Evolutionary conservation across 2,888 invertebrate genomes (phyloP), one percentile per base, ranked within the genome.

Genomic region (Temnothorax ravouxi): DNA sequence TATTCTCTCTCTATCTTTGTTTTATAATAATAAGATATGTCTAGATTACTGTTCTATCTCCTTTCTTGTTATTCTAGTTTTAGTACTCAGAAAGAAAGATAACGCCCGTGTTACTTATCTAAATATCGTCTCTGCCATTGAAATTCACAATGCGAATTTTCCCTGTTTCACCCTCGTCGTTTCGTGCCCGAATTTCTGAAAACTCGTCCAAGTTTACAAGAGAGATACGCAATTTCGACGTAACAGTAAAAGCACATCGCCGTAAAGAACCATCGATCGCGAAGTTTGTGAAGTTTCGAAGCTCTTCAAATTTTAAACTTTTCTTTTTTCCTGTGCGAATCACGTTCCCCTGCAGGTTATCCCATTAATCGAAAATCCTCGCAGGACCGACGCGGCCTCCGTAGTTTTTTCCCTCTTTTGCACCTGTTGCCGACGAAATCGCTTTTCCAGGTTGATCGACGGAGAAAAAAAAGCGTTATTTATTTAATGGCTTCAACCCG

Each of bases 351-450:
- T 47, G 47, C 74, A 59, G 79, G 74, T 90, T 88, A 85, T 82
- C 81, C 86, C 86, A 85, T 88, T 90, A 87, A 90, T 89, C 86
- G 84, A 88, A 85, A 87, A 89, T 87, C 84, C 88, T 88, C 84
- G 84, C 77, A 79, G 87, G 85, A 79, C 83, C 81, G 84, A 87
- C 88, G 83, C 74, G 83, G 85, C 72, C 83, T 76, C 54, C 34
- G 71, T 67, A 47, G 38, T 75, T 86, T 79, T 84, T 86, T 72
- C 15, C 72, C 72, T 56, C 81, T 85, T 67, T 77, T 89, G 88
- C 90, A 92, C 92, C 92, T 92, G 92, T 92, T 92, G 92, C 92
- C 87, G 88, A 54, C 79, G 69, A 86, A 87, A 88, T 87, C 87
- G 84, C 74, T 84, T 86, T 71, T 66, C 86, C 67, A 56, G 83